phyloP scores from a whole-genome alignment of 2,113 vertebrate species.

The Cisticola juncidis region DNA sequence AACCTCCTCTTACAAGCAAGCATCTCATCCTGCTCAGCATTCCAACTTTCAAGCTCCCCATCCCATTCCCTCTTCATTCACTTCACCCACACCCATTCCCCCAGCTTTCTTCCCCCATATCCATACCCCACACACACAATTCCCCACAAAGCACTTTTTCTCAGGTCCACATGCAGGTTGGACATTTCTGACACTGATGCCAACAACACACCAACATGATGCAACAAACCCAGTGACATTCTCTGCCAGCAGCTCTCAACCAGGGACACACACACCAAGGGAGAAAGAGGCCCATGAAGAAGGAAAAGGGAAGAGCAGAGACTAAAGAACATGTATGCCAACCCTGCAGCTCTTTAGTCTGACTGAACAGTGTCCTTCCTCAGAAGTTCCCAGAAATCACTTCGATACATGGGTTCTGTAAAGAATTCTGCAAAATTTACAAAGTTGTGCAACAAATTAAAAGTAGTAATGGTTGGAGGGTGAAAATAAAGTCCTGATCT shows the following conservation, averaged over 20 bases:
- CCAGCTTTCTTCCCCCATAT: background rate
- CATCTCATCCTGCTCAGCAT: background rate
- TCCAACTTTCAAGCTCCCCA: constrained; percentile 28
- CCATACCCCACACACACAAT: background rate
- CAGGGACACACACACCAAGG: background rate
- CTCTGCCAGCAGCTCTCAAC: constrained; percentile 9
- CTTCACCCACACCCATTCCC: background rate
- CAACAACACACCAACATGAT: constrained; percentile 15
- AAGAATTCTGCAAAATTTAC: background rate
- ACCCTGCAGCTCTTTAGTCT: background rate
- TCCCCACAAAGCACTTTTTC: background rate
- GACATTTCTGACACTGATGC: background rate
- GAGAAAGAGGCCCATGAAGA: background rate
- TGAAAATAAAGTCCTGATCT: background rate
- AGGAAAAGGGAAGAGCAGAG: background rate
- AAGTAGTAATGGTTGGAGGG: background rate
- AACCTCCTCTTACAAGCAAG: constrained; percentile 30
- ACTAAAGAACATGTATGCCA: background rate
- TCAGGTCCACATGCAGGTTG: background rate
- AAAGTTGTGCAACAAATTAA: background rate
- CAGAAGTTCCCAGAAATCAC: background rate
- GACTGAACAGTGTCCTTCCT: background rate
- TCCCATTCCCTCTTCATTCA: background rate
- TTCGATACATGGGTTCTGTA: background rate
- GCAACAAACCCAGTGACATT: background rate